Evolutionary conservation across 2,113 vertebrate genomes (phyloP).

Genomic region (Hippoglossus stenolepis): DNA sequence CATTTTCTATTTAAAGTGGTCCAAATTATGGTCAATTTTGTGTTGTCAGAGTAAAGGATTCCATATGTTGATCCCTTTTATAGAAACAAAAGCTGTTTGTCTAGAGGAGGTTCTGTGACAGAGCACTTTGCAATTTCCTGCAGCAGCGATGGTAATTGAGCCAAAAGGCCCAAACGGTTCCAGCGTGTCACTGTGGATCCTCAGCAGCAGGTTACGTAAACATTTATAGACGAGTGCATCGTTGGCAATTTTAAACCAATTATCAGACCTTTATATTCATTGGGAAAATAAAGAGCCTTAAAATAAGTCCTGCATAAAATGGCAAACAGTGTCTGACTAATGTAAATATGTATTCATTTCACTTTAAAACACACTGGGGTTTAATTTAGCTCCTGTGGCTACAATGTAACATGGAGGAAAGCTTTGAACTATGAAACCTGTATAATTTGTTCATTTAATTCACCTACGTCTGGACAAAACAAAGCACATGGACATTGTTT

Average conservation of each 20-base stretch:
- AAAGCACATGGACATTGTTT: no score
- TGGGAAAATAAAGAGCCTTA: conserved; percentile 10
- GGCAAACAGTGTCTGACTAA: neutral
- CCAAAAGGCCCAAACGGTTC: conserved; percentile 52
- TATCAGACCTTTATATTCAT: conserved; percentile 18
- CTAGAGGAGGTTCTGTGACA: conserved; percentile 52
- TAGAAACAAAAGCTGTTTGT: conserved; percentile 25
- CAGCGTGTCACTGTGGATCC: conserved; percentile 46
- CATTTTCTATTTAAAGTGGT: conserved; percentile 59
- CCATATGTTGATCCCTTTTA: conserved; percentile 65
- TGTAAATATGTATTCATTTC: neutral
- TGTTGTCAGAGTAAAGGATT: conserved; percentile 42
- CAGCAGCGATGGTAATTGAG: conserved; percentile 49
- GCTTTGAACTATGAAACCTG: neutral
- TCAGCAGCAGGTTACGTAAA: conserved; percentile 37
- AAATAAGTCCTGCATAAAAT: neutral
- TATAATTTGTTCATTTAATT: neutral
- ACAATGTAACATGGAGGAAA: conserved; percentile 1
- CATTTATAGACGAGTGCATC: conserved; percentile 30
- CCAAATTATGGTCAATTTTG: conserved; percentile 63
- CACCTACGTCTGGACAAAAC: neutral
- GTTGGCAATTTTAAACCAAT: conserved; percentile 25
- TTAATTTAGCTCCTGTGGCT: neutral
- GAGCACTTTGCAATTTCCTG: conserved; percentile 48
- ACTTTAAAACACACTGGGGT: neutral